Conservation (phyloP, 2,888 invertebrate species). For the Apamea anceps region DNA sequence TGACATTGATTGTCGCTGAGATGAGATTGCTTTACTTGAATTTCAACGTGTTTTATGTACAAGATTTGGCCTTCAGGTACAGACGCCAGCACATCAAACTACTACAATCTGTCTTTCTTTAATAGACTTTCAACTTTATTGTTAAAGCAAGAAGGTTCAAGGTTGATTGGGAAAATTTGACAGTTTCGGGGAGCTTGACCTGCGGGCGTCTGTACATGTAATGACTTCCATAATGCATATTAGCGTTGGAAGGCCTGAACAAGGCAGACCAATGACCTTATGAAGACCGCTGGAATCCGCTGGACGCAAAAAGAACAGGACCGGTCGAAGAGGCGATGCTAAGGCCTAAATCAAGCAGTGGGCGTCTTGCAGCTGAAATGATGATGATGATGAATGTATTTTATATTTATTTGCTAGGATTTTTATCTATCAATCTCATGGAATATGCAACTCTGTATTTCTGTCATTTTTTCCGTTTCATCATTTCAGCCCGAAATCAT, state of each 20-base stretch:
- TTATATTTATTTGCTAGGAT: neutral
- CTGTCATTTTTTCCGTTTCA: neutral
- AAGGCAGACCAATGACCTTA: no score
- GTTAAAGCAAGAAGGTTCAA: no score
- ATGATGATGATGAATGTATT: neutral
- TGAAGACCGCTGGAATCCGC: neutral
- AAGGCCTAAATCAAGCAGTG: neutral
- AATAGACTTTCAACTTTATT: no score
- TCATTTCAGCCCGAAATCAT: no score
- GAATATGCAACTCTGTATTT: neutral
- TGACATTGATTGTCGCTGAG: no score
- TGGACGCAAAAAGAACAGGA: neutral
- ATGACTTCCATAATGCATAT: neutral
- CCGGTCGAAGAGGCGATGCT: no score
- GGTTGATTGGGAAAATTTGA: no score
- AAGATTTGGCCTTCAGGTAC: neutral
- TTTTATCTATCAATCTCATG: neutral
- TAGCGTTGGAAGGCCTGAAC: neutral
- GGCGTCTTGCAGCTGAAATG: neutral
- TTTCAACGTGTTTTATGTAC: neutral
- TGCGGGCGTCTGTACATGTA: no score
- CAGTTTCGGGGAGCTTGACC: no score
- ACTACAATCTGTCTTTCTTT: no score
- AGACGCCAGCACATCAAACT: no score
- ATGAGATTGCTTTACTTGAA: neutral